These are phyloP conservation scores for Morus bassanus DNA, from an alignment of 2,797 vertebrate genomes.

Conservation along the genomic window DNA sequence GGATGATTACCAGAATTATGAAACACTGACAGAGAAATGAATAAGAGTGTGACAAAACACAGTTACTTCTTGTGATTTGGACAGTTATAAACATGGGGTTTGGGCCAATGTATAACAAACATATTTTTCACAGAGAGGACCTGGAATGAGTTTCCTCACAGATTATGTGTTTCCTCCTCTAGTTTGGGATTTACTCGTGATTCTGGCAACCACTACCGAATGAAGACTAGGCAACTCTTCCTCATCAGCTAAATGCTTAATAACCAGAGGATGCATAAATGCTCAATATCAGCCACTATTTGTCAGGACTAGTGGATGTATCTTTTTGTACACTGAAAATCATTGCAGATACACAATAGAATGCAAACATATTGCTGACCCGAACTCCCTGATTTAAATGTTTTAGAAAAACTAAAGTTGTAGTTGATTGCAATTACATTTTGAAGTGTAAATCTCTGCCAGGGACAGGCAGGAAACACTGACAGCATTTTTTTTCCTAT, in stretches of 20 bases:
- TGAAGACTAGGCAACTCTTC: not conserved
- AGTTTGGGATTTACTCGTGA: not conserved
- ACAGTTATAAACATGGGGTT: not conserved
- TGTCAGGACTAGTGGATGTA: not conserved
- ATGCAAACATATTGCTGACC: not conserved
- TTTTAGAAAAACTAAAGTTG: not conserved
- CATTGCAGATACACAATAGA: not conserved
- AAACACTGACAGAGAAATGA: not conserved
- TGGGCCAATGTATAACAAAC: not conserved
- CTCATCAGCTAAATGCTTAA: not conserved
- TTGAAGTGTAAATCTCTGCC: not conserved
- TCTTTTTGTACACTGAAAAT: not conserved
- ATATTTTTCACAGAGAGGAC: not conserved
- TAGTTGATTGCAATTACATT: slow-evolving; percentile 6
- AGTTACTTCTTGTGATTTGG: not conserved
- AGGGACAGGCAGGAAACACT: not conserved
- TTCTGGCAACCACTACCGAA: not conserved
- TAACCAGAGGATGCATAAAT: not conserved
- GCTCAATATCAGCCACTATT: not conserved
- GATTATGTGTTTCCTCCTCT: not conserved
- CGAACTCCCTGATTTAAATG: not conserved
- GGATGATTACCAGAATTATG: not conserved
- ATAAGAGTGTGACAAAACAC: not conserved
- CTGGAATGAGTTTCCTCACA: not conserved
- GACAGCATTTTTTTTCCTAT: not conserved